A percentile compares a stretch with the other conserved stretches of the same genome.
phyloP scores from a whole-genome alignment of 2,888 invertebrate genomes.

The Heteropelma amictum region DNA sequence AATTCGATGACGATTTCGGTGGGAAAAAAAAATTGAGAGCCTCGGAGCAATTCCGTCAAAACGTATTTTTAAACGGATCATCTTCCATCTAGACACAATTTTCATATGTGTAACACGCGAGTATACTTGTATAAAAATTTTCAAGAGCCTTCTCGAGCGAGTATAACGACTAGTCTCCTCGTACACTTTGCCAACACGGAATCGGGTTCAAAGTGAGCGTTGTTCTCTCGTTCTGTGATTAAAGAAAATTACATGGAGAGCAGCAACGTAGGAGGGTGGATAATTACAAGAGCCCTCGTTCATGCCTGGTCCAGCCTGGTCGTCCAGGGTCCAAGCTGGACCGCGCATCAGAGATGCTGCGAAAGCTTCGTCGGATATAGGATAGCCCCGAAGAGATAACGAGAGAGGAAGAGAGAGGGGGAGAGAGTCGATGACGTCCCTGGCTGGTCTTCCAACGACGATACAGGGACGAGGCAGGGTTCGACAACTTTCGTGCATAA shows the following conservation, averaged over 20 bases:
- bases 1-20: too few relatives aligned
- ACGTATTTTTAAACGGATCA: too few relatives aligned
- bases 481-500: neutral
- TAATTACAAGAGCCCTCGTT: conserved; percentile 71
- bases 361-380: conserved; percentile 42
- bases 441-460: conserved; percentile 26
- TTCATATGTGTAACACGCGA: neutral
- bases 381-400: conserved; percentile 20
- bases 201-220: conserved; percentile 4
- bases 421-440: neutral
- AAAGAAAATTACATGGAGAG: conserved; percentile 76
- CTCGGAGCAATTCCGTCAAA: too few relatives aligned
- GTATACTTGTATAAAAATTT: neutral
- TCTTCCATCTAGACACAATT: too few relatives aligned
- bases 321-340: conserved; percentile 14
- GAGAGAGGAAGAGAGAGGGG: neutral
- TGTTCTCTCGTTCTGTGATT: conserved; percentile 71
- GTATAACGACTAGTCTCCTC: conserved; percentile 3
- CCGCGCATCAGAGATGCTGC: neutral
- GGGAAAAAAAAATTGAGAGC: too few relatives aligned
- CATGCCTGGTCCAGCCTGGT: conserved; percentile 16
- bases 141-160: neutral
- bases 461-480: conserved; percentile 2
- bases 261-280: conserved; percentile 60
- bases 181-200: neutral